Evolutionary conservation across 2,888 invertebrate genomes (phyloP), one percentile per base, ranked within the genome.

Genomic region (Ellobium chinense): DNA sequence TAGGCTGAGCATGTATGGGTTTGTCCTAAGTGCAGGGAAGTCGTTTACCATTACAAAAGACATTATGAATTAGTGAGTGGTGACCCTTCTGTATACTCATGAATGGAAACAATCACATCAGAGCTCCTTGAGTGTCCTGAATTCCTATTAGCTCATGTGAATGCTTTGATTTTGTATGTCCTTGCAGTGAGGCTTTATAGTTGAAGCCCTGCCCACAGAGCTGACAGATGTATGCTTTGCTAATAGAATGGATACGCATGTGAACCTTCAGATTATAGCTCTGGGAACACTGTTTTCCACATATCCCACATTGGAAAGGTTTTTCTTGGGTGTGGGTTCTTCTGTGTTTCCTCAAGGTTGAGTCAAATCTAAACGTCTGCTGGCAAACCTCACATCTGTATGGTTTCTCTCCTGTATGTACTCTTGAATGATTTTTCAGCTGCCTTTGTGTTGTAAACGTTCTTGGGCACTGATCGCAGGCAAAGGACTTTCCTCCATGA

Each of bases 181-280:
- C 63, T 31, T 63, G 63, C 18, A 63, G 63, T 12, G 63, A 63
- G 3, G 63, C 29, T 3, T 63, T 63, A 12, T 63, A 63, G 29
- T 63, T 63, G 29, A 63, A 63, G 27, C 63, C 63, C 29, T 63
- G 63, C 12, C 31, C 63, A 29, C 63, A 63, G 29, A 27, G 18
- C 27, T 63, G 29, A 63, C 63, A 63, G 12, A 3, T 63, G 31
- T 27, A 63, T 29, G 31, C 29, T 31, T 63, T 63, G 12, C 27
- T 29, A 27, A 2, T 63, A 63, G 63, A 63, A 29, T 63, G 63
- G 29, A 63, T 63, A 29, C 63, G 63, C 63, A 29, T 63, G 63
- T 63, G 63, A 31, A 63, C 63, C 27, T 63, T 63, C 27, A 63
- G 29, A 27, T 63, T 63, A 29, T 63, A 63, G 31, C 63, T 63